phyloP scores from a whole-genome alignment of 2,113 vertebrate genomes.

The Periophthalmus modestus region DNA sequence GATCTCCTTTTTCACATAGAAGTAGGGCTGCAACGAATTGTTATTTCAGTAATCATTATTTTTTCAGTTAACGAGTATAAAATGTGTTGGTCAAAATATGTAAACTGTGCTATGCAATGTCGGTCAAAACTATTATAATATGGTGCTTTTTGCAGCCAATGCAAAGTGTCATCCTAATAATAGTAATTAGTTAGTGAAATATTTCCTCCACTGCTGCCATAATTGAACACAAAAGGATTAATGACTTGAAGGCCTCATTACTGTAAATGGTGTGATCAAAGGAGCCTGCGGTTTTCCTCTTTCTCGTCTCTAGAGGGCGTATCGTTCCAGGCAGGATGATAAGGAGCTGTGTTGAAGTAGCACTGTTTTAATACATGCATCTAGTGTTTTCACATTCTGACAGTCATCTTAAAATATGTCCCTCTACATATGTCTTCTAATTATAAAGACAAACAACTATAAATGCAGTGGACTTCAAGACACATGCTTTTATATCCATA shows the following conservation, averaged over 20 bases:
- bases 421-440: constrained; percentile 9
- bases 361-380: constrained; percentile 4
- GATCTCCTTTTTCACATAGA: neutral
- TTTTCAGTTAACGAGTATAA: neutral
- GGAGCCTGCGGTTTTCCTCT: constrained; percentile 52
- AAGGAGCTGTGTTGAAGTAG: constrained; percentile 37
- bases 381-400: neutral
- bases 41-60: neutral
- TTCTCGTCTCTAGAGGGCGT: constrained; percentile 63
- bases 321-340: constrained; percentile 54
- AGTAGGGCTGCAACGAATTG: no score
- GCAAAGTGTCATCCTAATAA: constrained; percentile 42
- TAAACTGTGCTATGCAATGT: neutral
- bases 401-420: neutral
- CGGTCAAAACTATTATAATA: constrained; percentile 12
- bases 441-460: neutral
- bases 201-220: constrained; percentile 31
- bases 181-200: constrained; percentile 44
- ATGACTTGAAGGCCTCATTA: constrained; percentile 65
- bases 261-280: constrained; percentile 55
- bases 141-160: constrained; percentile 17
- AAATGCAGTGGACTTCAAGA: neutral
- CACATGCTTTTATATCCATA: neutral
- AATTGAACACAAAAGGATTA: constrained; percentile 62
- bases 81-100: neutral